Conservation (phyloP, 1,140 invertebrate genomes). For the Cotesia typhae region DNA sequence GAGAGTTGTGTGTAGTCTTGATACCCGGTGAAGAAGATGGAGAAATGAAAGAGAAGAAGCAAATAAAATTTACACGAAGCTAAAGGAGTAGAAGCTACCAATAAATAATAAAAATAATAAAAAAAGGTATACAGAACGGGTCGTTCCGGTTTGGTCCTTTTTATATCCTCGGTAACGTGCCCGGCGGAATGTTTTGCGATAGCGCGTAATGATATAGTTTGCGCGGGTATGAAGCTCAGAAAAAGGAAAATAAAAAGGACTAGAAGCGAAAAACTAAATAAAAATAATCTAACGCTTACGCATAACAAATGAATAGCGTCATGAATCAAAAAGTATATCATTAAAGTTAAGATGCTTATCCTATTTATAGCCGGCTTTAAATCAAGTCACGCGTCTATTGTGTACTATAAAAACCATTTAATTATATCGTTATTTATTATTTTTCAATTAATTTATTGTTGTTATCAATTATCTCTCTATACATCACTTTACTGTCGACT, state of each 20-base stretch:
- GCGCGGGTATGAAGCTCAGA: conserved; percentile 15
- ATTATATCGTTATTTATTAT: too few species aligned
- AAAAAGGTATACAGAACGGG: conserved; percentile 32
- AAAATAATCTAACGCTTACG: conserved; percentile 9
- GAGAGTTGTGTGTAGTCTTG: conserved; percentile 26
- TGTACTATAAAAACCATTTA: too few species aligned
- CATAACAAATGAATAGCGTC: conserved; percentile 12
- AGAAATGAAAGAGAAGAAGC: conserved; percentile 27
- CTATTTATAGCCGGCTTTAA: not conserved
- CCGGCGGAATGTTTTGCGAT: conserved; percentile 43
- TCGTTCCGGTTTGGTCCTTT: conserved; percentile 48
- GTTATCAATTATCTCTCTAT: not conserved
- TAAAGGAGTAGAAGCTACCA: not conserved
- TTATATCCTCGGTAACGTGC: conserved; percentile 28
- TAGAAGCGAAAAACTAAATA: too few species aligned
- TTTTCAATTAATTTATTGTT: too few species aligned
- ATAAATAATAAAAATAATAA: not conserved
- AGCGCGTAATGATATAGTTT: conserved; percentile 50
- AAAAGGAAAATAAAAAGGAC: conserved; percentile 24
- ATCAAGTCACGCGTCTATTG: not conserved
- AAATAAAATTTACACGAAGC: too few species aligned
- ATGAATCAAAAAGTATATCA: conserved; percentile 20
- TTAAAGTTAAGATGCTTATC: not conserved
- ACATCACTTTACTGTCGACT: not conserved
- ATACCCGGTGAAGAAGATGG: conserved; percentile 28